phyloP scores from a whole-genome alignment of 2,113 vertebrate species.

The Lophura nycthemera region DNA sequence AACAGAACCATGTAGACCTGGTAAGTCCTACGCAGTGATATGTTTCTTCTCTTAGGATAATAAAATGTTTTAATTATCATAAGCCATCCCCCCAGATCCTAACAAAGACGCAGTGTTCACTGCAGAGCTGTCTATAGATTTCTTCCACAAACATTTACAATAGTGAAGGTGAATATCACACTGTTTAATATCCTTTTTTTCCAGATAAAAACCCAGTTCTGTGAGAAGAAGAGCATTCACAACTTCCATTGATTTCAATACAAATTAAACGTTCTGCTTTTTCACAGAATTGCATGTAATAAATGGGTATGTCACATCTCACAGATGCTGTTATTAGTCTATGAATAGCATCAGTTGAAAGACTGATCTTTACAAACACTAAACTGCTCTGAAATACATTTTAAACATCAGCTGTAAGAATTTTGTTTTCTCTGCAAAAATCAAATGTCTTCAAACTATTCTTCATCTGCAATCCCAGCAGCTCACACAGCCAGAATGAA shows the following conservation, averaged over 20 bases:
- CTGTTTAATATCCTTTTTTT: background rate
- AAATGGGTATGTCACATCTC: constrained; percentile 9
- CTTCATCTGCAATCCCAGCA: background rate
- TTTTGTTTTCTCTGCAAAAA: background rate
- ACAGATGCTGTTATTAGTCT: constrained; percentile 36
- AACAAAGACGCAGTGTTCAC: background rate
- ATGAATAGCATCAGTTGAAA: constrained; percentile 28
- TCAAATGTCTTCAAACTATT: background rate
- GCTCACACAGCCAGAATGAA: background rate
- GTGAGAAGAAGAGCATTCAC: background rate
- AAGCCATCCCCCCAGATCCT: background rate
- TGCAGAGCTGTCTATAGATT: background rate
- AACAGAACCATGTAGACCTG: background rate
- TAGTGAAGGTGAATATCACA: background rate
- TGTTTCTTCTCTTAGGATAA: background rate
- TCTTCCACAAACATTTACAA: constrained; percentile 18
- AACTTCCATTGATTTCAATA: constrained; percentile 20
- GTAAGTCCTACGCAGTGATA: background rate
- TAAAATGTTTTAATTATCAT: constrained; percentile 22
- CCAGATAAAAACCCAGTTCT: background rate
- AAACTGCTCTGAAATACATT: constrained; percentile 14
- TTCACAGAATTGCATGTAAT: constrained; percentile 8
- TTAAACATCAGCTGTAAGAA: background rate
- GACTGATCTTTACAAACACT: constrained; percentile 21
- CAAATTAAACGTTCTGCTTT: constrained; percentile 3